Conservation (phyloP, 2,888 invertebrate genomes). For the Chaetogeoica ovagalla region DNA sequence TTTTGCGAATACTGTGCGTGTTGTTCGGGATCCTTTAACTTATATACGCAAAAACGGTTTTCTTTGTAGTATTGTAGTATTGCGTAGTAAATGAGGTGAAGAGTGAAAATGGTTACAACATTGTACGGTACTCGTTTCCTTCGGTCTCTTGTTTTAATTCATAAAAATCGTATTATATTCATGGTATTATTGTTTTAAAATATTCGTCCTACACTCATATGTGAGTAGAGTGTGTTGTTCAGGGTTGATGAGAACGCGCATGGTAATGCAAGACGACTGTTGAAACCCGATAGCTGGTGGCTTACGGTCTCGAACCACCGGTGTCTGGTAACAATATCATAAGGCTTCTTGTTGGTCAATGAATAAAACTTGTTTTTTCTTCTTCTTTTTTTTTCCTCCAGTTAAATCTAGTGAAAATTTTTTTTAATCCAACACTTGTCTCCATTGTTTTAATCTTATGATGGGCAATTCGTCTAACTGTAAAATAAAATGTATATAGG, state of each 20-base stretch:
- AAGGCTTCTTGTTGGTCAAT: slow-evolving; percentile 49
- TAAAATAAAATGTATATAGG: slow-evolving; percentile 13
- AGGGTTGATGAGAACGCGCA: slow-evolving; percentile 47
- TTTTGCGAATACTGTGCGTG: slow-evolving; percentile 8
- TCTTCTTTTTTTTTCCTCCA: slow-evolving; percentile 3
- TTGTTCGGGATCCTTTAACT: slow-evolving; percentile 4
- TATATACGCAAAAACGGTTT: slow-evolving; percentile 24
- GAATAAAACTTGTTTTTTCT: slow-evolving; percentile 45
- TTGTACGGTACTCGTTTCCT: slow-evolving; percentile 26
- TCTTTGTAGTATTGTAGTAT: not conserved
- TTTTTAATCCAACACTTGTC: slow-evolving; percentile 19
- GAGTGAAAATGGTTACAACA: slow-evolving; percentile 6
- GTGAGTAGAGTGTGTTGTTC: slow-evolving; percentile 33
- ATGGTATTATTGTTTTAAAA: slow-evolving; percentile 46
- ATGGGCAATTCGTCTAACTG: slow-evolving; percentile 18
- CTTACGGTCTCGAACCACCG: slow-evolving; percentile 42
- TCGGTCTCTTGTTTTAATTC: slow-evolving; percentile 24
- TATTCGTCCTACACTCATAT: slow-evolving; percentile 26
- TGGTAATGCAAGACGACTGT: slow-evolving; percentile 47
- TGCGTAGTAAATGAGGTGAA: not conserved
- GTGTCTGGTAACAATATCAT: slow-evolving; percentile 51
- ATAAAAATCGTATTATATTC: slow-evolving; percentile 48
- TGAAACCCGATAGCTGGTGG: slow-evolving; percentile 49
- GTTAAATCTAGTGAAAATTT: slow-evolving; percentile 40
- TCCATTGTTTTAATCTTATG: slow-evolving; percentile 42